Conservation (phyloP, 2,888 invertebrate genomes). For the Frankliniella fusca region DNA sequence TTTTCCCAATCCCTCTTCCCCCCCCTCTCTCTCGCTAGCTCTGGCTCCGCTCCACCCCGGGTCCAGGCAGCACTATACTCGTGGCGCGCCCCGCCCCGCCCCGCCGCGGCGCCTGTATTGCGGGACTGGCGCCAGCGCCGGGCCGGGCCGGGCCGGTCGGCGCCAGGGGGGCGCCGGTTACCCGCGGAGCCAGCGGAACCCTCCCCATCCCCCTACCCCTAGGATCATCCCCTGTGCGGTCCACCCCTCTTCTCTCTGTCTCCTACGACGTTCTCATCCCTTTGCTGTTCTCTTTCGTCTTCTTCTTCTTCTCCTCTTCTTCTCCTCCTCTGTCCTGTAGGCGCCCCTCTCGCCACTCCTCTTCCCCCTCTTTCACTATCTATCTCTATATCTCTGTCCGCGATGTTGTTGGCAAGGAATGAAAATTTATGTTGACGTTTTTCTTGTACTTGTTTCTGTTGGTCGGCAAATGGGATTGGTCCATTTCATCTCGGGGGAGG, state of each 20-base stretch:
- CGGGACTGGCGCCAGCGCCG: slow-evolving; percentile 9
- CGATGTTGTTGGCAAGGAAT: not conserved
- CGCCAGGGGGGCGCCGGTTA: slow-evolving; percentile 23
- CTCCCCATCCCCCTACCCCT: not conserved
- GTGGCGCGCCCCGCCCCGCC: not conserved
- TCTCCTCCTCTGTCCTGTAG: not conserved
- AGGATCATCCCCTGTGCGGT: not conserved
- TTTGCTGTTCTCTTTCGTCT: not conserved
- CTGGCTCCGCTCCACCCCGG: not conserved
- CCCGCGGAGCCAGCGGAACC: not conserved
- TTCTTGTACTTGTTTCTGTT: slow-evolving; percentile 26
- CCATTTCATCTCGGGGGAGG: not conserved
- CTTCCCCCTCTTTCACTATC: not conserved
- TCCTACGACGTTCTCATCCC: not conserved
- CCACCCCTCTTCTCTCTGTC: not conserved
- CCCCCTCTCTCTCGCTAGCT: not conserved
- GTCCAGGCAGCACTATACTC: not conserved
- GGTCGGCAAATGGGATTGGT: slow-evolving; percentile 25
- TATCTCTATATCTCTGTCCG: not conserved
- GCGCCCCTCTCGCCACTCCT: not conserved
- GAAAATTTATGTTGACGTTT: slow-evolving; percentile 25
- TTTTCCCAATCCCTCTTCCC: not conserved
- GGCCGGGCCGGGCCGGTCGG: not conserved
- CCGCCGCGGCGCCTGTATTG: not conserved
- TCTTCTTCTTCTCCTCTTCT: slow-evolving; percentile 11